These are phyloP conservation scores for Altica lythri DNA, from an alignment of 2,888 invertebrate genomes.

Conservation along the genomic window DNA sequence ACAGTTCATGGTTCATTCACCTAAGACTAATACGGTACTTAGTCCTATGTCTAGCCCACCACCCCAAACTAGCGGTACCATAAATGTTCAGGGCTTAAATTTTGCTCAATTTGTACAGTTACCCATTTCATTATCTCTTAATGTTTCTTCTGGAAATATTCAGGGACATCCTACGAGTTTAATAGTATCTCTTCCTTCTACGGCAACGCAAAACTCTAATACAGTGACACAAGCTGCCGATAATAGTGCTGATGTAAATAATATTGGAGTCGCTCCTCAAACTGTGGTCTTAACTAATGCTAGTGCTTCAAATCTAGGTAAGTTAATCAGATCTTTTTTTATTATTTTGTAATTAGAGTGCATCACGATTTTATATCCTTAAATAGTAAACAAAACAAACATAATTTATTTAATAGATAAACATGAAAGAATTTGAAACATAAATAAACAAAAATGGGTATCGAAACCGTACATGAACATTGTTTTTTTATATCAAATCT, in stretches of 20 bases:
- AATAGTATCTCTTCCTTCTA: slow-evolving; percentile 54
- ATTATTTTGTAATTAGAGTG: too few species aligned
- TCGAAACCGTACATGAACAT: too few species aligned
- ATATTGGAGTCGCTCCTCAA: slow-evolving; percentile 46
- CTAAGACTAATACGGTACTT: slow-evolving; percentile 52
- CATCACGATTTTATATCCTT: too few species aligned
- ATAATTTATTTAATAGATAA: too few species aligned
- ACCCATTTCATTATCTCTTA: slow-evolving; percentile 79
- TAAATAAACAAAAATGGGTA: too few species aligned
- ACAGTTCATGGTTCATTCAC: slow-evolving; percentile 47
- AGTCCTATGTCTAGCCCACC: slow-evolving; percentile 67
- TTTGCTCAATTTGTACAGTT: slow-evolving; percentile 76
- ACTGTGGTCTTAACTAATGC: slow-evolving; percentile 53
- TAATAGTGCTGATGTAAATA: slow-evolving; percentile 28
- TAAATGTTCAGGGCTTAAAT: slow-evolving; percentile 72
- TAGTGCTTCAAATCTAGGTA: slow-evolving; percentile 52
- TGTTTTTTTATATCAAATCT: too few species aligned
- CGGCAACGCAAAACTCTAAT: slow-evolving; percentile 54
- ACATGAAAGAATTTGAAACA: too few species aligned
- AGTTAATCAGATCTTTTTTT: too few species aligned
- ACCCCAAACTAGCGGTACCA: slow-evolving; percentile 46
- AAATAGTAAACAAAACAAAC: too few species aligned
- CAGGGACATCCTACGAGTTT: slow-evolving; percentile 57
- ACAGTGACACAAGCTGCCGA: slow-evolving; percentile 47
- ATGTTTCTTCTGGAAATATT: slow-evolving; percentile 67